Evolutionary conservation across 2,113 vertebrate species (phyloP).

Genomic region (Gasterosteus aculeatus): DNA sequence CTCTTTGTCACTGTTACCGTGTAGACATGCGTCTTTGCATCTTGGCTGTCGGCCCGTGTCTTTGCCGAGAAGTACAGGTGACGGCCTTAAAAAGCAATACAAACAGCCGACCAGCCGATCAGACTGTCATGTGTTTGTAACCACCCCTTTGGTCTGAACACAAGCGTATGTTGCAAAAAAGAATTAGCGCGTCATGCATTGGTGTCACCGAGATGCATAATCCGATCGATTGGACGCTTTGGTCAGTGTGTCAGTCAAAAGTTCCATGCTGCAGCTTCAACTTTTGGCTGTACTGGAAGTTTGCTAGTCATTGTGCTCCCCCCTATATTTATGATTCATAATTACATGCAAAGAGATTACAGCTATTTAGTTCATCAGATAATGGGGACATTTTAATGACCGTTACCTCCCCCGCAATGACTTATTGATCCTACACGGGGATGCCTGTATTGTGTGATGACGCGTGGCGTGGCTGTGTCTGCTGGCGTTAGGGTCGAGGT

Average conservation of each 20-base stretch:
- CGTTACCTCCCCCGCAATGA: neutral
- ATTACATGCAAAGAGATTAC: neutral
- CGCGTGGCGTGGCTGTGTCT: neutral
- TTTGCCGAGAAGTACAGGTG: conserved; percentile 9
- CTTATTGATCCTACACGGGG: conserved; percentile 9
- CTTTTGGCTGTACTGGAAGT: neutral
- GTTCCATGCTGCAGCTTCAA: neutral
- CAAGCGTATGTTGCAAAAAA: neutral
- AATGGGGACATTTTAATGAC: conserved; percentile 13
- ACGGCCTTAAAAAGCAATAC: conserved; percentile 35
- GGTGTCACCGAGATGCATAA: conserved; percentile 1
- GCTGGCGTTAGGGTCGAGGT: conserved; percentile 15
- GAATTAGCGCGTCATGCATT: neutral
- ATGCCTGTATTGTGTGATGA: conserved; percentile 10
- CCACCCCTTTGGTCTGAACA: neutral
- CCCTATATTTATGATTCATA: neutral
- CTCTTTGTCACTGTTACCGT: neutral
- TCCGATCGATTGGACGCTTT: conserved; percentile 13
- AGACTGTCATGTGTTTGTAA: conserved; percentile 6
- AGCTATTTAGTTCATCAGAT: conserved; percentile 16
- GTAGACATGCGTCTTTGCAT: conserved; percentile 12
- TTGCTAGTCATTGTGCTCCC: neutral
- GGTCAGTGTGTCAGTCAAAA: conserved; percentile 15
- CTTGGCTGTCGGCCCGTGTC: conserved; percentile 36
- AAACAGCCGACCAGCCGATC: conserved; percentile 30